Evolutionary conservation across 1,140 invertebrate species (phyloP), one percentile per base, ranked within the genome.

Genomic region (Aphidius gifuensis): DNA sequence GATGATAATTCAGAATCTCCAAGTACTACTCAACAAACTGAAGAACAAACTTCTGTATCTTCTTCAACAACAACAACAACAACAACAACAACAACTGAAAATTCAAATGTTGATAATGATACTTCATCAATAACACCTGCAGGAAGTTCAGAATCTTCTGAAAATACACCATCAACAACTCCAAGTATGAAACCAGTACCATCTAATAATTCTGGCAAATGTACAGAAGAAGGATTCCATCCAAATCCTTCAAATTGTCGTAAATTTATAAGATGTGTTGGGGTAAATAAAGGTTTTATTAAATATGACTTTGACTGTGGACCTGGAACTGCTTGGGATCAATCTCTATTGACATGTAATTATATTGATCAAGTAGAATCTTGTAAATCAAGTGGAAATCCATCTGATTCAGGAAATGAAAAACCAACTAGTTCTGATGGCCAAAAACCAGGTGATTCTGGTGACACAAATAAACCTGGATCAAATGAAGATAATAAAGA

Each of bases 151-250:
- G 4, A 5, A 5, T 50, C 47, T 43, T 16, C 47, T 43, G n/a
- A 47, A 72, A 71, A 56, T 69, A 75, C 60, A 70, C 78, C 16
- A 76, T 78, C 51, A 69, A 73, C 61, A 77, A 75, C 64, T 5
- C 66, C 66, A n/a, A 77, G 70, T n/a, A 73, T 79, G 21, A 78
- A 76, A 38, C 79, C 74, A 5, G 72, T 80, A 23, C 82, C 79
- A 9, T 48, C 57, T 11, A 16, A 45, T 7, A 32, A 8, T 43
- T 21, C 7, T 49, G 83, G 85, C 48, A 79, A 85, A 16, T 89
- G 89, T 38, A 79, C 85, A 1, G 5, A 51, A n/a, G 86, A 88
- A 76, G 88, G 88, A 4, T 91, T 89, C 67, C 84, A 84, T 66
- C 79, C 82, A 6, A 81, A 90, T 72, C 82, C 85, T 54, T 63